Percentiles rank a stretch among this genome's conserved stretches.
Conservation (phyloP, 2,797 vertebrate species). For the Tiaroga cobitis region DNA sequence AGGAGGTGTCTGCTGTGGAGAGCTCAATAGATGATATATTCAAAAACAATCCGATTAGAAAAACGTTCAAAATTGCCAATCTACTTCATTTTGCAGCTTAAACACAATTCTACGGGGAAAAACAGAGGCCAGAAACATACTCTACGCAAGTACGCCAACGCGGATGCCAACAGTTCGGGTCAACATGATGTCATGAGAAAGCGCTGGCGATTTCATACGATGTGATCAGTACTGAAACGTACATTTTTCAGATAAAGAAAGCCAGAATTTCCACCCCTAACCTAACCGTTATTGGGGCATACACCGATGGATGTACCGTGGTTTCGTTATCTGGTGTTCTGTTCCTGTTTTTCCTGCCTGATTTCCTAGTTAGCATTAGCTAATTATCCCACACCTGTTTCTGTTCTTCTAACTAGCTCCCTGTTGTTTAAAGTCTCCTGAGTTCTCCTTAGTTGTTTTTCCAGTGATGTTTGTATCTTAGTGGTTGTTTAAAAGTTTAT, state of each 20-base stretch:
- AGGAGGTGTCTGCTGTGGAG: constrained; percentile 10
- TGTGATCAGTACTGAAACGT: neutral
- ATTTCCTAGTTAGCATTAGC: neutral
- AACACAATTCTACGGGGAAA: neutral
- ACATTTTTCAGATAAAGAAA: neutral
- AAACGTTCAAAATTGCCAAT: constrained; percentile 17
- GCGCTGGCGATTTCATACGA: neutral
- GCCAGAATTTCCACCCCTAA: neutral
- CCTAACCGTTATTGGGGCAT: neutral
- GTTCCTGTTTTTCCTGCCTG: neutral
- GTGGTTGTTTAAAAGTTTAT: too few species aligned
- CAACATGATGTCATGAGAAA: neutral
- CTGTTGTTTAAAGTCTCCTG: too few species aligned
- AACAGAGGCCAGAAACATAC: neutral
- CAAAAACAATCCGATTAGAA: neutral
- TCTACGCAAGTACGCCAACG: neutral
- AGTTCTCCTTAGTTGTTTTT: neutral
- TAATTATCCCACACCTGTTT: neutral
- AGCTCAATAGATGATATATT: neutral
- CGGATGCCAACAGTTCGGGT: neutral
- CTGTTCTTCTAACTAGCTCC: neutral
- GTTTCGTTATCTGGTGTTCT: neutral
- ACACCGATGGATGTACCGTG: neutral
- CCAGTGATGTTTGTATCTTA: neutral
- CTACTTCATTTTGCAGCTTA: neutral